Base-by-base conservation (phyloP, 23 tunicate species). In the Oikopleura dioica region DNA sequence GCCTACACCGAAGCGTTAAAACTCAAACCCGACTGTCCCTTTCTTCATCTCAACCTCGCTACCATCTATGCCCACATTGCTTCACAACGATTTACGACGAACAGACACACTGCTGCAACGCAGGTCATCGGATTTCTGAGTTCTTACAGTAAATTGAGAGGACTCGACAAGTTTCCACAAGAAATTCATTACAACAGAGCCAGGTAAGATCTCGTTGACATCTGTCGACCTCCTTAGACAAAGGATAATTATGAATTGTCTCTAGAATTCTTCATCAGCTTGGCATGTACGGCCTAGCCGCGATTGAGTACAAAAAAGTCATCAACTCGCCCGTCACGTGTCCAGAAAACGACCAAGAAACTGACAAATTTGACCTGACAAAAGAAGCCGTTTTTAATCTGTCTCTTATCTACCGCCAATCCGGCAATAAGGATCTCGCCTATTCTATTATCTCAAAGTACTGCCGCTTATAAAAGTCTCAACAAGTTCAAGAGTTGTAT, bases 61-160 rank as follows among this genome's bases (percentile, higher is more conserved):
- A 63, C 72, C 4, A 31, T 63, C 26, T 63, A 63, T 63, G 26
- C 72, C 30, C 72, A 63, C 26, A 63, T 63, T 63, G 72, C 72
- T 24, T 23, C 72, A 21, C 72, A 63, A 44, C 55, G 55, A 9
- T 44, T 44, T 21, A 44, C 55, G 16, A 44, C 55, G 16, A 44
- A 21, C 21, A 44, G 55, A 21, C 55, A 44, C 55, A 44, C 55
- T 9, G 55, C 55, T 44, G 55, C 55, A 21, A 21, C 21, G 9
- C 55, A 44, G 55, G 55, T 44, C 21, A 44, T n/a, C n/a, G n/a
- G n/a, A n/a, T n/a, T n/a, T n/a, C n/a, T n/a, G n/a, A 9, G 16
- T 9, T 9, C 9, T 9, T 44, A 44, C 55, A 44, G 21, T 9
- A 21, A 21, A 21, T 21, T 44, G 16, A 44, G 55, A 44, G 55